Evolutionary conservation across 2,113 vertebrate species (phyloP).

Genomic region (Leucosticte australis): DNA sequence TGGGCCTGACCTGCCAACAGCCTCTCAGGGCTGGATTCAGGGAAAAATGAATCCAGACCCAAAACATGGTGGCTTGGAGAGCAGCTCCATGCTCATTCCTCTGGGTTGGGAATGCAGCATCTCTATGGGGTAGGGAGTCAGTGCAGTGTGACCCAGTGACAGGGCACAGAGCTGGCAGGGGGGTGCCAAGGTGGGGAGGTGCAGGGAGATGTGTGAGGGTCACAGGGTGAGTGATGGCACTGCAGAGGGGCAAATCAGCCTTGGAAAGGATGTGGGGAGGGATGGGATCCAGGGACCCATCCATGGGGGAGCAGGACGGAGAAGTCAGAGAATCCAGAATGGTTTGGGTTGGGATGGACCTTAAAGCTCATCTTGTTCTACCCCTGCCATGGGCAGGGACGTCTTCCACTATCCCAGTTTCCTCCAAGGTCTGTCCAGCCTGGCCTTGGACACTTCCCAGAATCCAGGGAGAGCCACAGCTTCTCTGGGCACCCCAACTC

Average conservation of each 20-base stretch:
- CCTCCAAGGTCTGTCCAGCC: rapidly evolving
- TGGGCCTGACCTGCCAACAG: conserved; percentile 41
- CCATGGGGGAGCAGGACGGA: rapidly evolving
- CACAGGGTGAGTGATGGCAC: background rate
- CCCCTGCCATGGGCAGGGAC: background rate
- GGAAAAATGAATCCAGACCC: background rate
- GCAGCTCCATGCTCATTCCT: background rate
- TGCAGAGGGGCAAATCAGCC: background rate
- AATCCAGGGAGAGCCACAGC: background rate
- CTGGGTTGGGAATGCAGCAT: rapidly evolving
- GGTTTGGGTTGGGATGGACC: background rate
- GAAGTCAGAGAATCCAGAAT: background rate
- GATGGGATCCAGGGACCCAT: background rate
- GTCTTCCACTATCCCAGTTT: rapidly evolving
- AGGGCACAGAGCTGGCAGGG: background rate
- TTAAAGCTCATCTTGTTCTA: background rate
- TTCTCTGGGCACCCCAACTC: background rate
- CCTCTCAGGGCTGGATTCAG: background rate
- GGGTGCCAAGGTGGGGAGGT: background rate
- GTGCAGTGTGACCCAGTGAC: rapidly evolving
- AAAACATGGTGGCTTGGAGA: background rate
- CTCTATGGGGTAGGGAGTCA: rapidly evolving
- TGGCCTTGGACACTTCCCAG: background rate
- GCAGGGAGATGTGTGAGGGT: background rate
- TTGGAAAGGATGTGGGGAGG: background rate